These are phyloP conservation scores for Oligia strigilis DNA, from an alignment of 2,888 invertebrate genomes.

Conservation along the genomic window DNA sequence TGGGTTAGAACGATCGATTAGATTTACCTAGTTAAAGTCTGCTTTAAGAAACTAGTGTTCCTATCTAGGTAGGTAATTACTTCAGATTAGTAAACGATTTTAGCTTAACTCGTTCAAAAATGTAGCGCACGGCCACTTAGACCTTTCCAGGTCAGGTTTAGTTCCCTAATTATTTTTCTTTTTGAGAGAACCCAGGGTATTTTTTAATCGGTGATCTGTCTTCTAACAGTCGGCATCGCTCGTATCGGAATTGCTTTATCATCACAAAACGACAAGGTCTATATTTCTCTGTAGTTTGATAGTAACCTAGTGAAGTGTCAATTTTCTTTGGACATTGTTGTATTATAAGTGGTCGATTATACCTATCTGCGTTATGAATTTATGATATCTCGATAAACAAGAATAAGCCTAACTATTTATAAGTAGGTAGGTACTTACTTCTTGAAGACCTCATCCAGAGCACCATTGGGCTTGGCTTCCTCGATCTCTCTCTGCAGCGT, in stretches of 20 bases:
- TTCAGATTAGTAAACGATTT: neutral
- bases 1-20: neutral
- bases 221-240: neutral
- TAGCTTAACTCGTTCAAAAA: neutral
- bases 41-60: too few species aligned
- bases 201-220: neutral
- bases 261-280: neutral
- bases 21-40: neutral
- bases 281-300: too few species aligned
- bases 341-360: neutral
- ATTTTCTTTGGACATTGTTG: neutral
- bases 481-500: conserved; percentile 92
- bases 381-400: neutral
- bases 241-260: neutral
- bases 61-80: too few species aligned
- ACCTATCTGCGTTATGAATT: neutral
- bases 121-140: neutral
- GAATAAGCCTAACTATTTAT: neutral
- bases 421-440: conserved; percentile 82
- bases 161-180: neutral
- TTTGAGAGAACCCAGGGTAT: neutral
- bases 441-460: conserved; percentile 93
- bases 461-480: conserved; percentile 93
- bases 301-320: neutral
- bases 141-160: neutral